These are phyloP conservation scores for Mya arenaria DNA, from an alignment of 1,140 invertebrate genomes.

Conservation along the genomic window DNA sequence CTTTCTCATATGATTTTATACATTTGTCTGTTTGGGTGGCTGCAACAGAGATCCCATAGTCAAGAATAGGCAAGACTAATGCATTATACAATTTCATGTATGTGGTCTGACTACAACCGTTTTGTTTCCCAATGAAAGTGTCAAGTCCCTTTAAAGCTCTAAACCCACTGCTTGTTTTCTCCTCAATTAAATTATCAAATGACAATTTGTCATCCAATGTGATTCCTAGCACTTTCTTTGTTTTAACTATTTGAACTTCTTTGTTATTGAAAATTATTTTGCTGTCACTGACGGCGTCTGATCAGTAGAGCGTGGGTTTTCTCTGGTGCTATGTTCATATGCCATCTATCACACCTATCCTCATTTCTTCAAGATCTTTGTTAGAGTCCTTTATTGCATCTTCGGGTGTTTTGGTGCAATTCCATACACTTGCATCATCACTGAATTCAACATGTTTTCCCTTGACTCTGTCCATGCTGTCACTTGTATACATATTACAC, in stretches of 20 bases:
- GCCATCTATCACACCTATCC: neutral
- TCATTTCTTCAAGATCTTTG: neutral
- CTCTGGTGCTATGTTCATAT: conserved; percentile 18
- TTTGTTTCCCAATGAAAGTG: neutral
- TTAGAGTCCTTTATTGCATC: neutral
- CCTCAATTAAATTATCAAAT: neutral
- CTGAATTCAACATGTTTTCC: neutral
- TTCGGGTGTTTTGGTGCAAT: neutral
- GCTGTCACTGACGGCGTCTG: neutral
- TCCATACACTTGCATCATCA: neutral
- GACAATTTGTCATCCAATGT: neutral
- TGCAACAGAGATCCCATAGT: neutral
- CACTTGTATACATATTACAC: conserved; percentile 19
- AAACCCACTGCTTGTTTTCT: neutral
- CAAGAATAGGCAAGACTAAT: neutral
- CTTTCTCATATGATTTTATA: neutral
- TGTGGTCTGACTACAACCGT: neutral
- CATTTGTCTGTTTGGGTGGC: neutral
- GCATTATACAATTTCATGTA: neutral
- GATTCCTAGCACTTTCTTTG: conserved; percentile 3
- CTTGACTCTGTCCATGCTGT: neutral
- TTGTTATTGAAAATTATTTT: neutral
- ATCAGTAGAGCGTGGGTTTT: neutral
- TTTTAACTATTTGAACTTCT: neutral
- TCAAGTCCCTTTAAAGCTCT: neutral